phyloP scores from a whole-genome alignment of 1,140 invertebrate species.

The Arctopsyche grandis region DNA sequence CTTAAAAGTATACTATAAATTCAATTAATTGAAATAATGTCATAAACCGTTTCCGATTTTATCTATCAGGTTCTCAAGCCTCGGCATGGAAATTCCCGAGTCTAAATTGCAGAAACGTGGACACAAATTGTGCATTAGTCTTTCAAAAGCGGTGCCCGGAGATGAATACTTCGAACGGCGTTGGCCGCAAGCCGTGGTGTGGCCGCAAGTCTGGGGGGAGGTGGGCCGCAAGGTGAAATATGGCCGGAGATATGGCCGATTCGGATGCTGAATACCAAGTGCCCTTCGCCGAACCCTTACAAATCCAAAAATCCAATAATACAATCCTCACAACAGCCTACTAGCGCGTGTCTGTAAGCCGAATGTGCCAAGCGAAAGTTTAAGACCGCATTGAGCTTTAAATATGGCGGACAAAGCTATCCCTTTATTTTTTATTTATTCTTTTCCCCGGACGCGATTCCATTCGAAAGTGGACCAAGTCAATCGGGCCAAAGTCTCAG shows the following conservation, averaged over 20 bases:
- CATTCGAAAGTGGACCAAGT: background rate
- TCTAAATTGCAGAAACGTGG: background rate
- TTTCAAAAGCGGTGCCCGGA: background rate
- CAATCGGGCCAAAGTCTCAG: background rate
- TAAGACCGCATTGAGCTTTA: slow-evolving; percentile 25
- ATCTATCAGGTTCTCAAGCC: no score
- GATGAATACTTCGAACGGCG: background rate
- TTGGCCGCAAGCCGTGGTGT: background rate
- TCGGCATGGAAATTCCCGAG: no score
- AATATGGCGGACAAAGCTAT: slow-evolving; percentile 25
- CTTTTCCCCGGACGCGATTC: background rate
- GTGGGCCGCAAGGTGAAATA: background rate
- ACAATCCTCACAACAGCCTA: slow-evolving; percentile 16
- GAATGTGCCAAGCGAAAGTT: slow-evolving; percentile 4
- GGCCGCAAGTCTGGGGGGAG: background rate
- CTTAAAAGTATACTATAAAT: no score
- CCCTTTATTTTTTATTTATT: background rate
- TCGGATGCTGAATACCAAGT: background rate
- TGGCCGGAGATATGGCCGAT: background rate
- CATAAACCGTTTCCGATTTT: no score
- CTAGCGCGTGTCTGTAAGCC: background rate
- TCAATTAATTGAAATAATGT: no score
- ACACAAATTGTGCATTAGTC: slow-evolving; percentile 19
- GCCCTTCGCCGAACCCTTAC: background rate
- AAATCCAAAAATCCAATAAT: slow-evolving; percentile 32